Percentiles rank a stretch among this genome's conserved stretches.
These are phyloP conservation scores for Sinocyclocheilus anshuiensis DNA, from an alignment of 2,113 vertebrate species.

Conservation along the genomic window DNA sequence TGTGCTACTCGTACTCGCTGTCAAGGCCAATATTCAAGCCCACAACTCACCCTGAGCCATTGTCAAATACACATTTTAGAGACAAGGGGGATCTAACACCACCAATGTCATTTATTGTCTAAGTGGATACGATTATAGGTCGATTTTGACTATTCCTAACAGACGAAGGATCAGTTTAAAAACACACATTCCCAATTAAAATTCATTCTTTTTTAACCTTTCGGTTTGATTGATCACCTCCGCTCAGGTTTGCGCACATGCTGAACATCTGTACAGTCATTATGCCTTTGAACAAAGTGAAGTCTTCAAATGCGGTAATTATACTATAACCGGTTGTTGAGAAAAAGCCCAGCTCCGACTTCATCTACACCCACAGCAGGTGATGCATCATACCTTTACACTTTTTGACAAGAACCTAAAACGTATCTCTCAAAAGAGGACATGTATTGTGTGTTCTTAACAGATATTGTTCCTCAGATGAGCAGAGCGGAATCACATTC, in stretches of 20 bases:
- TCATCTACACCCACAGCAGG: conserved; percentile 31
- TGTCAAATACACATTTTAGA: conserved; percentile 25
- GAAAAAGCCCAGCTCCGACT: background rate
- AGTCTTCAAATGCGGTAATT: conserved; percentile 5
- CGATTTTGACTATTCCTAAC: background rate
- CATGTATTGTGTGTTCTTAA: background rate
- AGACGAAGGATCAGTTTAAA: background rate
- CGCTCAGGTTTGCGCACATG: conserved; percentile 11
- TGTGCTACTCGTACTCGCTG: background rate
- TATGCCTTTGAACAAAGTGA: background rate
- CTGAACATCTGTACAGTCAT: conserved; percentile 29
- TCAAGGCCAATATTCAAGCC: conserved; percentile 14
- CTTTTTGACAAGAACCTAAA: background rate
- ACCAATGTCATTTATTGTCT: background rate
- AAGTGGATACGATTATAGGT: background rate
- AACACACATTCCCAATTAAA: background rate
- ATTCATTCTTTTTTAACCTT: background rate
- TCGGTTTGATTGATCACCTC: conserved; percentile 43
- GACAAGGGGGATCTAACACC: background rate
- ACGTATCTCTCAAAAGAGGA: background rate
- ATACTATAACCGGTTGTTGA: conserved; percentile 33
- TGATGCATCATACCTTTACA: conserved; percentile 18
- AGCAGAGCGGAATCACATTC: background rate
- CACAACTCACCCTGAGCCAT: background rate
- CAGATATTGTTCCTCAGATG: conserved; percentile 7